Percentiles rank a stretch among this genome's conserved stretches.
These are phyloP conservation scores for Lordiphosa mommai DNA, from an alignment of 1,140 invertebrate genomes.

Conservation along the genomic window DNA sequence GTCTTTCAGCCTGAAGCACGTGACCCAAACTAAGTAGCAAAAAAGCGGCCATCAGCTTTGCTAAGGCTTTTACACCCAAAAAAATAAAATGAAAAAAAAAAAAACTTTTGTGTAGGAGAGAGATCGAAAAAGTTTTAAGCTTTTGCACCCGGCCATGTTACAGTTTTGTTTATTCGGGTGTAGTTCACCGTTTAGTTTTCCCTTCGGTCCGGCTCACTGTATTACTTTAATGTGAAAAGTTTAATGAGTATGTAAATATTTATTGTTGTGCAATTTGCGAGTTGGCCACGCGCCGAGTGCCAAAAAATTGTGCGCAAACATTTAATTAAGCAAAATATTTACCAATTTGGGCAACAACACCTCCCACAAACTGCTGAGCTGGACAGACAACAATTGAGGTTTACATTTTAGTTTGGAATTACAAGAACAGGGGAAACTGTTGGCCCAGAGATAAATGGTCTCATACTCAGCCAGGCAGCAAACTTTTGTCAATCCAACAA, in stretches of 20 bases:
- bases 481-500: conserved; percentile 36
- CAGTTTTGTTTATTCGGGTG: conserved; percentile 31
- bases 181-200: conserved; percentile 40
- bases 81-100: not conserved
- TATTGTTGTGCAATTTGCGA: conserved; percentile 57
- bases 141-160: conserved; percentile 14
- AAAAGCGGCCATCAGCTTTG: not conserved
- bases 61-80: conserved; percentile 9
- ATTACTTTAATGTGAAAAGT: conserved; percentile 70
- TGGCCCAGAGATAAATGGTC: conserved; percentile 35
- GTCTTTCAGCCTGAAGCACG: not conserved
- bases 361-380: conserved; percentile 33
- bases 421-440: conserved; percentile 38
- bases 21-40: conserved; percentile 5
- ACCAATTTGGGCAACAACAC: conserved; percentile 37
- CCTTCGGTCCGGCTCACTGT: conserved; percentile 3
- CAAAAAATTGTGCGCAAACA: conserved; percentile 24
- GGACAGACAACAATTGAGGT: conserved; percentile 20
- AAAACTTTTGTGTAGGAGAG: conserved; percentile 15
- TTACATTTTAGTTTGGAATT: conserved; percentile 21
- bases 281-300: conserved; percentile 3
- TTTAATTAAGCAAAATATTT: conserved; percentile 58
- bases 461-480: conserved; percentile 4
- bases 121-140: conserved; percentile 69
- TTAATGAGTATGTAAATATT: conserved; percentile 75